Conservation (phyloP, 1,140 invertebrate genomes). For the Drosophila subobscura region DNA sequence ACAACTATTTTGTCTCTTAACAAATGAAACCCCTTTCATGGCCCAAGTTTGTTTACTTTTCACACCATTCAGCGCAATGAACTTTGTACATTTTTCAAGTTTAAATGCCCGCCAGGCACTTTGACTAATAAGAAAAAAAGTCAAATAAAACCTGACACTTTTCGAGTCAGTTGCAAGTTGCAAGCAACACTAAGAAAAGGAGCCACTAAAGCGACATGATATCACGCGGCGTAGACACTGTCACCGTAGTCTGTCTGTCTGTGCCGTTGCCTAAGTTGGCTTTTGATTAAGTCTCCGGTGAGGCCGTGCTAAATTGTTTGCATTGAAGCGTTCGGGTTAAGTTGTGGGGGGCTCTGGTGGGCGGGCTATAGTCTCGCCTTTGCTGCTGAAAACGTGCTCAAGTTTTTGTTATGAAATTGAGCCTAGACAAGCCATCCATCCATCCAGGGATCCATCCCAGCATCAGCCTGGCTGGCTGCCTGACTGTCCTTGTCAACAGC, state of each 20-base stretch:
- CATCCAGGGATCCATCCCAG: constrained; percentile 11
- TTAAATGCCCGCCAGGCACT: constrained; percentile 70
- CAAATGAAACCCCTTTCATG: background rate
- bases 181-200: background rate
- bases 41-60: constrained; percentile 50
- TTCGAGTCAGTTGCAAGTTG: constrained; percentile 9
- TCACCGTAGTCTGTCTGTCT: constrained; percentile 11
- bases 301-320: constrained; percentile 78
- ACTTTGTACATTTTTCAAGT: constrained; percentile 74
- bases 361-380: constrained; percentile 23
- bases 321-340: constrained; percentile 58
- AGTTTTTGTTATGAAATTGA: constrained; percentile 80
- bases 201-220: constrained; percentile 42
- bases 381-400: constrained; percentile 64
- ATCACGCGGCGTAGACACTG: constrained; percentile 2
- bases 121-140: constrained; percentile 66
- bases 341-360: constrained; percentile 3
- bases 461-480: no score
- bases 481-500: constrained; percentile 16
- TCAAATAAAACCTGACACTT: constrained; percentile 53
- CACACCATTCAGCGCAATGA: constrained; percentile 67
- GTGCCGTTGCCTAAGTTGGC: constrained; percentile 49
- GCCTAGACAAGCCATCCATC: constrained; percentile 60
- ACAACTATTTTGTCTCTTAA: constrained; percentile 18
- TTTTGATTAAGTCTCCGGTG: constrained; percentile 73